Base-by-base conservation (phyloP, 1,140 invertebrate genomes). In the Drosophila serrata region DNA sequence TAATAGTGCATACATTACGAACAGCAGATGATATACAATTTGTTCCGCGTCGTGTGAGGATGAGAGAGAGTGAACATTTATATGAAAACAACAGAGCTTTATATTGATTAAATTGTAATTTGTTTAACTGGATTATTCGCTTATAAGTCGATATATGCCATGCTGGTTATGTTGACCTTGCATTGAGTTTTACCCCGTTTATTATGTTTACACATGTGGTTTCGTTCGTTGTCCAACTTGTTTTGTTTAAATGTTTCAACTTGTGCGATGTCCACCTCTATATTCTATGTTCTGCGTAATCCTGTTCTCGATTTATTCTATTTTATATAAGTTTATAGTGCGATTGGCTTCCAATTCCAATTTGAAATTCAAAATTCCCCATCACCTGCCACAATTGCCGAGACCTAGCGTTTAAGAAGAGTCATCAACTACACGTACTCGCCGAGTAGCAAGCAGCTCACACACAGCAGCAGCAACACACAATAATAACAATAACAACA, bases 1-100 rank as follows among this genome's bases (percentile, higher is more conserved):
- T 58, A 56, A 58, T 46, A 56, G 39, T 42, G 46, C 46, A 11
- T 48, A 48, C 37, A 75, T 56, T 43, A 60, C 31, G 12, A 53
- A 63, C 37, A 39, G 53, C 56, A 70, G 56, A 49, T 70, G 42
- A 51, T 33, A 53, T 40, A 33, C 19, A 45, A 9, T 46, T 69
- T 69, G 63, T 61, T 58, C 24, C 60, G 51, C 51, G 60, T 39
- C 49, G 33, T 39, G 59, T 57, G 70, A 84, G 58, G 22, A 49
- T 53, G 62, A 61, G 45, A 24, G 24, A 59, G 58, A 39, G 59
- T 64, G 51, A 55, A 55, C 51, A 55, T 55, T 55, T 37, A 61
- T 55, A 86, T 87, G 68, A 79, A 82, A 87, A 82, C 70, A 82
- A 79, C 75, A 81, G 81, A 88, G 85, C 85, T 88, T 88, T 88